Percentiles rank a stretch among this genome's conserved stretches.
Conservation (phyloP, 2,113 vertebrate species). For the Cranoglanis bouderius region DNA sequence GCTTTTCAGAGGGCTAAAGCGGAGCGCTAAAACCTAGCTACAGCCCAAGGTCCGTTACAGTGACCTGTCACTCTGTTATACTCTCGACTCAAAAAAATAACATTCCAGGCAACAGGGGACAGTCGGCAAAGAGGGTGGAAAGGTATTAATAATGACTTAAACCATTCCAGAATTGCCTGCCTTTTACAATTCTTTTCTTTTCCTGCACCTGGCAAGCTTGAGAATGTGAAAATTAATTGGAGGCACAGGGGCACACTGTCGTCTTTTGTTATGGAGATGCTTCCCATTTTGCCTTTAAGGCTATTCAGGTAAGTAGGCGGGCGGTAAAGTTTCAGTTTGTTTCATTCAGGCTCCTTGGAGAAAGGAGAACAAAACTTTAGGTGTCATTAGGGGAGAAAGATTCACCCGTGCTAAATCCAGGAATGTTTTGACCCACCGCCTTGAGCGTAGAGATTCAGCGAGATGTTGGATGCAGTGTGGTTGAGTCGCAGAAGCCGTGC, state of each 20-base stretch:
- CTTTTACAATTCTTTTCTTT: not conserved
- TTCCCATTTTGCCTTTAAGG: slow-evolving; percentile 1
- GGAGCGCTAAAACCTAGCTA: slow-evolving; percentile 44
- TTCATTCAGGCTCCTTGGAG: slow-evolving; percentile 5
- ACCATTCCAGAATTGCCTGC: slow-evolving; percentile 1
- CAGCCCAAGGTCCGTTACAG: slow-evolving; percentile 35
- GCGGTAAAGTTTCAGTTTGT: not conserved
- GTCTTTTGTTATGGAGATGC: slow-evolving; percentile 19
- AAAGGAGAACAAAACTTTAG: not conserved
- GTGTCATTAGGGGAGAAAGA: not conserved
- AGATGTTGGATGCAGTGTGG: not conserved
- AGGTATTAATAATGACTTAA: slow-evolving; percentile 40
- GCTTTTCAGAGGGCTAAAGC: slow-evolving; percentile 48
- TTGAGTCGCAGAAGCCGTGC: not conserved
- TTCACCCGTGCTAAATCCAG: not conserved
- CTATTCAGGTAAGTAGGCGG: slow-evolving; percentile 7
- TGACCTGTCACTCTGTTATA: slow-evolving; percentile 33
- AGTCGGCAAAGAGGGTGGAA: not conserved
- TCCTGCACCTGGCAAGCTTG: not conserved
- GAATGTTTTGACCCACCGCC: not conserved
- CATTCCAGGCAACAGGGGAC: slow-evolving; percentile 45
- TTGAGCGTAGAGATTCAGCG: not conserved
- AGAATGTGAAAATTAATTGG: slow-evolving; percentile 28
- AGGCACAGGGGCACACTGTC: slow-evolving; percentile 4
- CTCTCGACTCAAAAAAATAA: slow-evolving; percentile 39